Percentiles rank a stretch among this genome's conserved stretches.
Evolutionary conservation across 2,797 vertebrate genomes (phyloP).

Genomic region (Lepidocolaptes lacrymiger): DNA sequence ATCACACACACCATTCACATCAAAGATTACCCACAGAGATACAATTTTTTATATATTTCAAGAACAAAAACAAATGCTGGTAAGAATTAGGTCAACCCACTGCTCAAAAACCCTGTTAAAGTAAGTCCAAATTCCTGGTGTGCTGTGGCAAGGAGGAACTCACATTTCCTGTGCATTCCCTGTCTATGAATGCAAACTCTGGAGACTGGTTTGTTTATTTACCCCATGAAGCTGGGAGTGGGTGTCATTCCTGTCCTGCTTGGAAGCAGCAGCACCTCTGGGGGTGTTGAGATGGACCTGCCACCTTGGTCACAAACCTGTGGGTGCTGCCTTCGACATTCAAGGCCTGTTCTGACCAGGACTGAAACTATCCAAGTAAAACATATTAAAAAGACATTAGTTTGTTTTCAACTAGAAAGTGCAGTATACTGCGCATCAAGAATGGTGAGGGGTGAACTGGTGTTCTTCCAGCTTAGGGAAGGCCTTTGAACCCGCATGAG

Average conservation of each 20-base stretch:
- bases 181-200: accelerated
- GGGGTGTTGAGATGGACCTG: background rate
- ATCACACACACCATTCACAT: background rate
- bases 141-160: background rate
- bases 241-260: background rate
- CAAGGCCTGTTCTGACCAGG: background rate
- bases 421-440: background rate
- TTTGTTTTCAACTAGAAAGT: constrained; percentile 16
- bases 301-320: background rate
- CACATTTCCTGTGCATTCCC: background rate
- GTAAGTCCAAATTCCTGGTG: background rate
- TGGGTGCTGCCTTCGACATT: background rate
- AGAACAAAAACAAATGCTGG: background rate
- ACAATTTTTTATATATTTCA: background rate
- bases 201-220: background rate
- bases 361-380: background rate
- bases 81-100: background rate
- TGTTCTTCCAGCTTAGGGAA: background rate
- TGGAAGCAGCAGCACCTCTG: background rate
- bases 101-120: background rate
- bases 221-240: background rate
- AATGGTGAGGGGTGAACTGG: background rate
- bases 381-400: constrained; percentile 6
- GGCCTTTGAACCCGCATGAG: background rate
- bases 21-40: background rate